These are phyloP conservation scores for Cygnus olor DNA, from an alignment of 2,797 vertebrate genomes.

Conservation along the genomic window DNA sequence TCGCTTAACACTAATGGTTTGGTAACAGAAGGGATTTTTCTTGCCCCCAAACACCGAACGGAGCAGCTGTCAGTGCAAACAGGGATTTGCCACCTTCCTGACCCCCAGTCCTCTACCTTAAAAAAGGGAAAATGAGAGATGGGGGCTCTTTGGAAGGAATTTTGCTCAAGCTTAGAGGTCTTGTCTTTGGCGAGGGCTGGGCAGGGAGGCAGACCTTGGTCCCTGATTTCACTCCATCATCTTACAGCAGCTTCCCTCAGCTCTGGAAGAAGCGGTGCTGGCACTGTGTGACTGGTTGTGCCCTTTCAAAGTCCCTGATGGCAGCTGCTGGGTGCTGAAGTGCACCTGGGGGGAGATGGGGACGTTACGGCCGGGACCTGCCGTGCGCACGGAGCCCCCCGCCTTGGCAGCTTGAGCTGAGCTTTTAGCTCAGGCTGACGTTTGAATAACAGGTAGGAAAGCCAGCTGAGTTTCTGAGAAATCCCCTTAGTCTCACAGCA, in stretches of 20 bases:
- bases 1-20: accelerated
- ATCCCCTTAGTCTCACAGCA: neutral
- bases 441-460: neutral
- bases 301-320: neutral
- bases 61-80: neutral
- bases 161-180: neutral
- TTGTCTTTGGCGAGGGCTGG: neutral
- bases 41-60: neutral
- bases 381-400: accelerated
- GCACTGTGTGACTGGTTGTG: accelerated
- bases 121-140: neutral
- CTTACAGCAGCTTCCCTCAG: accelerated
- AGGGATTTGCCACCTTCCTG: neutral
- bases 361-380: neutral
- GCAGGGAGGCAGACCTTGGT: neutral
- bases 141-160: neutral
- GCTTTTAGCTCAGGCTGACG: neutral
- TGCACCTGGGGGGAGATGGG: neutral
- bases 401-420: accelerated
- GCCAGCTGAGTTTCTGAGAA: neutral
- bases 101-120: neutral
- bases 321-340: neutral
- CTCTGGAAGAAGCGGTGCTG: neutral
- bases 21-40: neutral
- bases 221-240: neutral